phyloP scores from a whole-genome alignment of 2,888 invertebrate genomes.

The Furcula furcula region DNA sequence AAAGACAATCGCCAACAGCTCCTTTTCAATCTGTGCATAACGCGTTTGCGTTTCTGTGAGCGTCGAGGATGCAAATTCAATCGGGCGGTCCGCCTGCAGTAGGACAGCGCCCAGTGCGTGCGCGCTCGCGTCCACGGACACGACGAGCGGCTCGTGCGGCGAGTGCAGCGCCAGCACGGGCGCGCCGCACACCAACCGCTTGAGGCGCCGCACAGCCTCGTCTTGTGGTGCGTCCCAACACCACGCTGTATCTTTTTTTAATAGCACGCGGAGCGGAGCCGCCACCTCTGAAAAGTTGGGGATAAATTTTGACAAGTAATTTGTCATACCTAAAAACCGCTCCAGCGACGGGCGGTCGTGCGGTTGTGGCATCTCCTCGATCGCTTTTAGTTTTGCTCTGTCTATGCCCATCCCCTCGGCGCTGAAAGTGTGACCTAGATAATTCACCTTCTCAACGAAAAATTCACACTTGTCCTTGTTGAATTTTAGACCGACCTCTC shows the following conservation, averaged over 20 bases:
- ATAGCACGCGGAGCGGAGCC: slow-evolving; percentile 1
- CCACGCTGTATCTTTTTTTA: slow-evolving; percentile 14
- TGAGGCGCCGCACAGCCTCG: not conserved
- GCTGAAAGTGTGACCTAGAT: not conserved
- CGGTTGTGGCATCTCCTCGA: not conserved
- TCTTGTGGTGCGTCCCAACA: slow-evolving; percentile 7
- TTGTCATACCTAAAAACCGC: slow-evolving; percentile 18
- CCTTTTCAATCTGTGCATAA: slow-evolving; percentile 24
- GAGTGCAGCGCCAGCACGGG: not conserved
- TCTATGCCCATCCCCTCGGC: not conserved
- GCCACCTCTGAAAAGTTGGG: slow-evolving; percentile 11
- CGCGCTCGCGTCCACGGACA: slow-evolving; percentile 15
- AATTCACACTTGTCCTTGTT: not conserved
- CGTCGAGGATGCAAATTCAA: slow-evolving; percentile 18
- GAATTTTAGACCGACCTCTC: not conserved
- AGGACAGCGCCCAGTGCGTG: slow-evolving; percentile 15
- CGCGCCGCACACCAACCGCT: not conserved
- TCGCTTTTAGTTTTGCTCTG: not conserved
- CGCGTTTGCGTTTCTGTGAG: slow-evolving; percentile 17
- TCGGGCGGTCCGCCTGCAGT: slow-evolving; percentile 17
- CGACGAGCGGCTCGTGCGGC: not conserved
- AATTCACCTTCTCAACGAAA: not conserved
- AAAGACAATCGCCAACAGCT: slow-evolving; percentile 21
- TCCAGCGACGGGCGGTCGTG: slow-evolving; percentile 8
- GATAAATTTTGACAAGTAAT: slow-evolving; percentile 17